Conservation (phyloP, 2,888 invertebrate species). For the Erebia palarica region DNA sequence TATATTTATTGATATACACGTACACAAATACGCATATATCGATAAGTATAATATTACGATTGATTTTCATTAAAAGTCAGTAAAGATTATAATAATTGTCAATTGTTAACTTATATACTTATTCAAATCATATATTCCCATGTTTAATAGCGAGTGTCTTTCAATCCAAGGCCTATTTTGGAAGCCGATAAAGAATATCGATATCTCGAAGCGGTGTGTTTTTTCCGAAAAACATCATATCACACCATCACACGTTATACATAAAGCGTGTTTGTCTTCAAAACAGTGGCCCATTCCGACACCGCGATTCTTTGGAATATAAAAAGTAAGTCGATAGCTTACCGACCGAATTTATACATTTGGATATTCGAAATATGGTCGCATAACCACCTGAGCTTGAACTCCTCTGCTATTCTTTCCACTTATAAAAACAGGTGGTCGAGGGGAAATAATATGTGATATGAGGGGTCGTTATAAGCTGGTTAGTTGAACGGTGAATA, state of each 20-base stretch:
- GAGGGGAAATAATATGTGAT: slow-evolving; percentile 40
- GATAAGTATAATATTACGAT: too few relatives aligned
- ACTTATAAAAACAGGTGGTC: neutral
- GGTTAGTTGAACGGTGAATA: slow-evolving; percentile 69
- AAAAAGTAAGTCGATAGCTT: slow-evolving; percentile 83
- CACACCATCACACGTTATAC: slow-evolving; percentile 40
- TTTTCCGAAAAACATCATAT: slow-evolving; percentile 43
- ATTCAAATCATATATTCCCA: slow-evolving; percentile 5
- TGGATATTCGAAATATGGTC: slow-evolving; percentile 81
- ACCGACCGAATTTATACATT: slow-evolving; percentile 80
- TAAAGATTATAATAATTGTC: too few relatives aligned
- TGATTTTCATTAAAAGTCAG: too few relatives aligned
- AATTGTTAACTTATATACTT: neutral
- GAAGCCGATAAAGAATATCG: slow-evolving; percentile 36
- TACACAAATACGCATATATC: too few relatives aligned
- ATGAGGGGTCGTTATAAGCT: slow-evolving; percentile 52
- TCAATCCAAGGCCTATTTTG: slow-evolving; percentile 25
- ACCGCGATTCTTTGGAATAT: slow-evolving; percentile 76
- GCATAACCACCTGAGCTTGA: slow-evolving; percentile 51
- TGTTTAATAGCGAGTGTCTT: slow-evolving; percentile 11
- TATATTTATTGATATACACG: too few relatives aligned
- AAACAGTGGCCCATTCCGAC: slow-evolving; percentile 75
- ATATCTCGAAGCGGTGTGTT: slow-evolving; percentile 34
- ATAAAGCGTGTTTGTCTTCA: slow-evolving; percentile 72
- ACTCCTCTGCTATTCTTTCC: slow-evolving; percentile 41